Percentiles rank a stretch among this genome's conserved stretches.
These are phyloP conservation scores for Nerophis ophidion DNA, from an alignment of 2,113 vertebrate genomes.

Conservation along the genomic window DNA sequence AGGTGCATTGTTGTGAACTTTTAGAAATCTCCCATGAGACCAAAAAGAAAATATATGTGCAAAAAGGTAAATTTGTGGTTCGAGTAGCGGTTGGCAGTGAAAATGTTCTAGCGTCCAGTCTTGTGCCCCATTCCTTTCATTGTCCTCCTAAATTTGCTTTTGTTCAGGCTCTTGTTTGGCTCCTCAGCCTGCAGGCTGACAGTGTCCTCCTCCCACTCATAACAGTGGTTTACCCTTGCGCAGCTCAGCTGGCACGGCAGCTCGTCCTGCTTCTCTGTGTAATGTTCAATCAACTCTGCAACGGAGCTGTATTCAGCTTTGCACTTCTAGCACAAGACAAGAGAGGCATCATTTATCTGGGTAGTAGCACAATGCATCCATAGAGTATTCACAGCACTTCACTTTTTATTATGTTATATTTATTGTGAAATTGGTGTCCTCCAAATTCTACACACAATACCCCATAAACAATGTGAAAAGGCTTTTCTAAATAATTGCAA, in stretches of 20 bases:
- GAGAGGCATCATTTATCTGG: background rate
- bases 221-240: slow-evolving; percentile 82
- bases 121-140: slow-evolving; percentile 36
- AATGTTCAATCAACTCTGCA: slow-evolving; percentile 80
- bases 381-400: too few relatives aligned
- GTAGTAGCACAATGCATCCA: background rate
- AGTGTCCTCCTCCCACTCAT: slow-evolving; percentile 76
- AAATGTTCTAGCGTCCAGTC: background rate
- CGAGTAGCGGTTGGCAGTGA: slow-evolving; percentile 2
- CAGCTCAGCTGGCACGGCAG: slow-evolving; percentile 76
- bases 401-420: too few relatives aligned
- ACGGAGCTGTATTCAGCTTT: slow-evolving; percentile 76
- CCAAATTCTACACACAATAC: too few relatives aligned
- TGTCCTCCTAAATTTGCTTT: slow-evolving; percentile 17
- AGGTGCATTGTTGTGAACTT: slow-evolving; percentile 16
- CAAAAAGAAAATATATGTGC: slow-evolving; percentile 14
- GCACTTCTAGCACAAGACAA: slow-evolving; percentile 71
- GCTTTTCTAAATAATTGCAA: too few relatives aligned
- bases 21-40: slow-evolving; percentile 9
- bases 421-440: too few relatives aligned
- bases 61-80: slow-evolving; percentile 15
- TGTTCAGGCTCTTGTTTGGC: slow-evolving; percentile 16
- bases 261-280: slow-evolving; percentile 63
- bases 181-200: background rate
- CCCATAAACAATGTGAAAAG: too few relatives aligned